phyloP scores from a whole-genome alignment of 2,888 invertebrate species.

The Phortica magna region DNA sequence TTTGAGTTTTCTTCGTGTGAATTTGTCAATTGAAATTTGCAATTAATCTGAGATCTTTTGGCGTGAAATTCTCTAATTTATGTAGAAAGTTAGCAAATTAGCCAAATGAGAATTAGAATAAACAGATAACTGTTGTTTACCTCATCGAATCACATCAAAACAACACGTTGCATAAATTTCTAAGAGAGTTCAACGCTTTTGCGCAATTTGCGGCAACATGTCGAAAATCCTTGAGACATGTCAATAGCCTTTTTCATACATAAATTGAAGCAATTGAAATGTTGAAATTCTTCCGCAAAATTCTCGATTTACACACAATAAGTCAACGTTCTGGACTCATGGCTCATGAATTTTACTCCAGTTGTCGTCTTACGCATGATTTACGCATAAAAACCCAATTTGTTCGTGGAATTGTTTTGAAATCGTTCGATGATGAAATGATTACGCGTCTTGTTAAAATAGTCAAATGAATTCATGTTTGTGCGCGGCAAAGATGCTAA shows the following conservation, averaged over 20 bases:
- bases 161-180: constrained; percentile 47
- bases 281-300: constrained; percentile 66
- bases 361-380: constrained; percentile 66
- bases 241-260: constrained; percentile 57
- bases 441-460: not conserved
- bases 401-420: not conserved
- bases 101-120: not conserved
- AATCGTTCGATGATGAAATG: not conserved
- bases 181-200: constrained; percentile 63
- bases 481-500: no score
- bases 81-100: constrained; percentile 23
- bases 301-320: not conserved
- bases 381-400: not conserved
- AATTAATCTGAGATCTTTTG: constrained; percentile 10
- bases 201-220: constrained; percentile 49
- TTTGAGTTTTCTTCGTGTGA: constrained; percentile 2
- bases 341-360: constrained; percentile 69
- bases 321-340: constrained; percentile 64
- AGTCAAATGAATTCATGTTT: not conserved
- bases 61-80: constrained; percentile 24
- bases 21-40: constrained; percentile 3
- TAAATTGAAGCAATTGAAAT: constrained; percentile 54
- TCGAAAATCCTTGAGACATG: constrained; percentile 65
- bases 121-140: constrained; percentile 29
- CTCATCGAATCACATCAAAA: constrained; percentile 23